phyloP scores from a whole-genome alignment of 2,888 invertebrate species.

The Parnassius smintheus region DNA sequence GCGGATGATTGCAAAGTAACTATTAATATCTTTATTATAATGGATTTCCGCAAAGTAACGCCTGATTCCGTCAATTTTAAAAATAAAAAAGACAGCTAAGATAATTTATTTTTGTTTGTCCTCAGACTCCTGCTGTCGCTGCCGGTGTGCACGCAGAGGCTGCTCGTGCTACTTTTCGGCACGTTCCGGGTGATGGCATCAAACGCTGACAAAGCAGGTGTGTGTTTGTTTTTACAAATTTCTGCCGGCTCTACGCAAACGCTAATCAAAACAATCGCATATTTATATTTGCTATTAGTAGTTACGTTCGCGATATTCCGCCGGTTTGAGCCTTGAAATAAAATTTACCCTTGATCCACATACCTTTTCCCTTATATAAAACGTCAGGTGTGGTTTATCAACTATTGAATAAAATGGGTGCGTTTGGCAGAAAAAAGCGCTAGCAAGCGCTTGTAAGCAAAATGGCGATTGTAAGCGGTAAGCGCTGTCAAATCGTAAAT shows the following conservation, averaged over 20 bases:
- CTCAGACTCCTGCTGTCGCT: conserved; percentile 92
- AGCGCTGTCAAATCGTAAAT: too few species aligned
- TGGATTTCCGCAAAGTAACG: too few species aligned
- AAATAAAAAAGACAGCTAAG: conserved; percentile 4
- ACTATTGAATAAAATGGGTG: conserved; percentile 11
- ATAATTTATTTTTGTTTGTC: conserved; percentile 33
- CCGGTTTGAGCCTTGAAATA: conserved; percentile 3
- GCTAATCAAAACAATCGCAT: conserved; percentile 15
- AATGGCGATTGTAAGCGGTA: too few species aligned
- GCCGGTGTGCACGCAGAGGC: conserved; percentile 94
- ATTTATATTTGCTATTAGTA: conserved; percentile 18
- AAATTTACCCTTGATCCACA: conserved; percentile 22
- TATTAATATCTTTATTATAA: too few species aligned
- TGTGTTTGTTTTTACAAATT: conserved; percentile 20
- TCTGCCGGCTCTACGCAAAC: neutral
- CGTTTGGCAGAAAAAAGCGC: too few species aligned
- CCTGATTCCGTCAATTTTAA: too few species aligned
- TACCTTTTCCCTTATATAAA: conserved; percentile 4
- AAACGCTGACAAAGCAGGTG: conserved; percentile 90
- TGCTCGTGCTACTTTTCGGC: conserved; percentile 96
- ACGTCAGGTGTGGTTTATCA: conserved; percentile 10
- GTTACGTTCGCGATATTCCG: conserved; percentile 5
- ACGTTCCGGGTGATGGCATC: conserved; percentile 97
- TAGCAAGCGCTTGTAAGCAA: too few species aligned
- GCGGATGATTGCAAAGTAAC: too few species aligned